Base-by-base conservation (phyloP, 2,113 vertebrate genomes). In the Sinocyclocheilus anshuiensis region DNA sequence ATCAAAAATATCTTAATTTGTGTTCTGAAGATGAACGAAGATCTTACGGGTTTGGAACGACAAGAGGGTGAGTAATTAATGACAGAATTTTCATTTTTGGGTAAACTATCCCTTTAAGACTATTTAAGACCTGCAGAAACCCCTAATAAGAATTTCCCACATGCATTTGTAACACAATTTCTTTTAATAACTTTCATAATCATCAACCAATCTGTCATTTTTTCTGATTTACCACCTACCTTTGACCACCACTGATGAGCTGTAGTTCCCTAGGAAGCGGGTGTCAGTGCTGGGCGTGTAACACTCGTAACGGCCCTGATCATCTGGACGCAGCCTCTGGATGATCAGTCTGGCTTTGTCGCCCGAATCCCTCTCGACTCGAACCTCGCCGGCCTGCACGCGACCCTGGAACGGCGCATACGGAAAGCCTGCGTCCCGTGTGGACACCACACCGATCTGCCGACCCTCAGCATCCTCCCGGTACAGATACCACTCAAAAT, bases 401-500 rank as follows among this genome's bases (percentile, higher is more conserved):
- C 96, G 93, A 9, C 87, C 0, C 75, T 88, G 91, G 61, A 95
- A 97, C 0, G 94, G 77, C 0, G 94, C 90, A 0, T 97, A 97
- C 0, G 96, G 92, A 85, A 97, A 97, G 15, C 76, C 90, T 9
- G 89, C 20, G 63, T 97, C 96, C 84, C 91, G 92, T 24, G 97
- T 97, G 86, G 97, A 97, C 88, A 96, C 74, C 4, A 97, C 93
- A 13, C 95, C 95, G 4, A 97, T 93, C 20, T 95, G 94, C 8
- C 80, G 91, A 1, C 92, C 94, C 0, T 84, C 92, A 0, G 95
- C 87, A 26, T 95, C 89, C 0, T 96, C 95, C 59, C 93, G 91
- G 89, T 95, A 95, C 39, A 96, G 77, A 89, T 93, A 97, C 97
- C 96, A 98, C 92, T 97, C 96, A 1, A 98, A 98, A 29, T 97